phyloP scores from a whole-genome alignment of 2,797 vertebrate genomes.

The Malacoraja senta region DNA sequence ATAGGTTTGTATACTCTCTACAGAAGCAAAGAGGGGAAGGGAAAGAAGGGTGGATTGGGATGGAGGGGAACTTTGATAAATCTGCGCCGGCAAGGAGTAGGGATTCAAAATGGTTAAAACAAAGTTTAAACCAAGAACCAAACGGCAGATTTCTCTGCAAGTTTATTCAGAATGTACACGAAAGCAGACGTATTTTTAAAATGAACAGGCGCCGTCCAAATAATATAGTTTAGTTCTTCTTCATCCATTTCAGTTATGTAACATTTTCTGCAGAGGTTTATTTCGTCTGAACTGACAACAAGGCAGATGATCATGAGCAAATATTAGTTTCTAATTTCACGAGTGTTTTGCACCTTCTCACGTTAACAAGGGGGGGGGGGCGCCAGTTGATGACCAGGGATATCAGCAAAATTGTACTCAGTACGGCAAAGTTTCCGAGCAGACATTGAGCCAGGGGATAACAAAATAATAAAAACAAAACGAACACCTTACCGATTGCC shows the following conservation, averaged over 20 bases:
- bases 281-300: neutral
- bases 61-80: neutral
- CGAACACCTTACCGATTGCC: slow-evolving; percentile 5
- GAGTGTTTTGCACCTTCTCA: neutral
- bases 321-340: neutral
- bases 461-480: neutral
- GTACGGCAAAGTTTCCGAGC: neutral
- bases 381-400: too few species aligned
- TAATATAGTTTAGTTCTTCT: neutral
- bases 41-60: neutral
- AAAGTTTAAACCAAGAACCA: neutral
- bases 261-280: neutral
- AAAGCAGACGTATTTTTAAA: neutral
- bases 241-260: neutral
- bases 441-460: neutral
- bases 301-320: neutral
- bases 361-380: too few species aligned
- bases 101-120: neutral
- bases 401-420: neutral
- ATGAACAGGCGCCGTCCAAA: neutral
- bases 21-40: neutral
- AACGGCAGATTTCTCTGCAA: too few species aligned
- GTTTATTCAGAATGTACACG: too few species aligned
- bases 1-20: neutral
- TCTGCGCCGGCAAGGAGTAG: neutral